Evolutionary conservation across 2,113 vertebrate genomes (phyloP).

Genomic region (Coregonus clupeaformis): DNA sequence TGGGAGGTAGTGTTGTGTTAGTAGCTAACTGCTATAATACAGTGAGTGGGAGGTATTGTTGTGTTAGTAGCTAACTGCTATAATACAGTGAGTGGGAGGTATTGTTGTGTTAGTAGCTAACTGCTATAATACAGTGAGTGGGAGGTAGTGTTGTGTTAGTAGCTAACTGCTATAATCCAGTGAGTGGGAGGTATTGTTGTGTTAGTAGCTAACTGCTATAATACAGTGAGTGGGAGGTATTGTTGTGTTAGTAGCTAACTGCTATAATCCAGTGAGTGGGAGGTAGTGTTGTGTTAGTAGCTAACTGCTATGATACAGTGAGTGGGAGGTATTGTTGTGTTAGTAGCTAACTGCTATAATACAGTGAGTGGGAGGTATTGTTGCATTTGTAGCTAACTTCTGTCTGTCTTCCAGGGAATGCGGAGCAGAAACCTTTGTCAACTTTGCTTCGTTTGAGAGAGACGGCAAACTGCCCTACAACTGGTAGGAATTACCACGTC

Average conservation of each 20-base stretch:
- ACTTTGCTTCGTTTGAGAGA: constrained; percentile 92
- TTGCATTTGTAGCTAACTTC: background rate
- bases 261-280: background rate
- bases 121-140: background rate
- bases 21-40: background rate
- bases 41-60: background rate
- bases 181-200: background rate
- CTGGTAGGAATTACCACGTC: constrained; percentile 78
- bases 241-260: background rate
- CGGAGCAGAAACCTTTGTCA: constrained; percentile 93
- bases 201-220: background rate
- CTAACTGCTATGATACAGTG: background rate
- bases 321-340: background rate
- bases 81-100: background rate
- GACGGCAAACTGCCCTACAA: constrained; percentile 96
- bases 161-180: background rate
- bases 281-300: background rate
- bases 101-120: background rate
- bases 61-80: background rate
- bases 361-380: background rate
- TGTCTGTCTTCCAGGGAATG: constrained; percentile 81
- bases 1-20: background rate
- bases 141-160: background rate
- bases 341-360: background rate
- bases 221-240: background rate